These are phyloP conservation scores for Leptogaster cylindrica DNA, from an alignment of 2,888 invertebrate genomes.

Conservation along the genomic window DNA sequence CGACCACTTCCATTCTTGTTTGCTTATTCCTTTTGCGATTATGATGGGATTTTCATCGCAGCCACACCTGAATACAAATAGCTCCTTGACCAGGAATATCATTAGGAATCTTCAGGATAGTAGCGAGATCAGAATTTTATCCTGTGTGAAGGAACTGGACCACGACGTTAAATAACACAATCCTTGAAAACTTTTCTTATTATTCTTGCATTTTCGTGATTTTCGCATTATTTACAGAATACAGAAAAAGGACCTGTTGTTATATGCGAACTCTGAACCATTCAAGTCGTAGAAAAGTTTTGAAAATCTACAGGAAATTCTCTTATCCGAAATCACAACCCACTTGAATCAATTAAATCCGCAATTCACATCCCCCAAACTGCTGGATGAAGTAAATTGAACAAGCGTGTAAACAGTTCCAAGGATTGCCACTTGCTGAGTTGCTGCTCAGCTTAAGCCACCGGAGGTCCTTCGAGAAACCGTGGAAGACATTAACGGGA, in stretches of 20 bases:
- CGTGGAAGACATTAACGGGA: too few relatives aligned
- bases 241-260: not conserved
- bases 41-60: conserved; percentile 8
- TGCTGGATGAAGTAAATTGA: not conserved
- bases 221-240: not conserved
- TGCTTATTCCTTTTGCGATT: not conserved
- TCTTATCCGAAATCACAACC: not conserved
- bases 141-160: not conserved
- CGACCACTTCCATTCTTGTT: not conserved
- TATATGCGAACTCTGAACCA: not conserved
- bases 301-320: not conserved
- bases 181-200: not conserved
- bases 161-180: too few relatives aligned
- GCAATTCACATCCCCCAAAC: not conserved
- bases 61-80: conserved; percentile 1
- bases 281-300: not conserved
- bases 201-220: not conserved
- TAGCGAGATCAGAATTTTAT: not conserved
- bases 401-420: not conserved
- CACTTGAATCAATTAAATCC: conserved; percentile 6
- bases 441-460: not conserved
- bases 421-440: not conserved
- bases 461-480: too few relatives aligned
- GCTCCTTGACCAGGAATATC: not conserved
- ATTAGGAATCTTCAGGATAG: not conserved